Conservation (phyloP, 2,797 vertebrate species). For the Sebastes goodei region DNA sequence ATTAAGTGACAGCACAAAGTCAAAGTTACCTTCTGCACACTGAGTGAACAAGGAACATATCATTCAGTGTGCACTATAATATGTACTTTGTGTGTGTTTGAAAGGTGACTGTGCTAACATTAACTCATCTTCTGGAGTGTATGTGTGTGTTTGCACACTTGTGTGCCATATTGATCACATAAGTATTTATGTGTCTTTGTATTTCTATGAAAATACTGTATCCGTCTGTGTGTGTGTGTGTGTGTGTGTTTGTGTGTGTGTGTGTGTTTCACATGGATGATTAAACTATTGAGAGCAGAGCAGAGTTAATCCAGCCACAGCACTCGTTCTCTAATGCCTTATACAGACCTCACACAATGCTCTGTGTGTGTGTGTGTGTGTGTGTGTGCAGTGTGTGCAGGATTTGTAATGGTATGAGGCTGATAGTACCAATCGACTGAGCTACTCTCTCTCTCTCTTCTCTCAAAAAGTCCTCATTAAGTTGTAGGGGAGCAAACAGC, state of each 20-base stretch:
- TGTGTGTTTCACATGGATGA: constrained; percentile 14
- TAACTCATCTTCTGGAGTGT: neutral
- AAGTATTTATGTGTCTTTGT: neutral
- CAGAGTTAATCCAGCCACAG: constrained; percentile 36
- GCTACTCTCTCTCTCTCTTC: neutral
- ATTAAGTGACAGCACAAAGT: neutral
- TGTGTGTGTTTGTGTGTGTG: neutral
- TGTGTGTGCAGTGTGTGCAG: neutral
- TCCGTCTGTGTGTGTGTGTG: neutral
- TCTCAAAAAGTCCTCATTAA: neutral
- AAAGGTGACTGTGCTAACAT: too few relatives aligned
- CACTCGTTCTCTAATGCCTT: neutral
- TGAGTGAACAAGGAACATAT: neutral
- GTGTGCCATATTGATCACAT: neutral
- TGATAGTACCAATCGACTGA: neutral
- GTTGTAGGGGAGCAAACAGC: neutral
- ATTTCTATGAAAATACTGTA: neutral
- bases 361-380: neutral
- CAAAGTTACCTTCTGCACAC: neutral
- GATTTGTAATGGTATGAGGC: neutral
- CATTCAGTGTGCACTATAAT: neutral
- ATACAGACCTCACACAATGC: constrained; percentile 29
- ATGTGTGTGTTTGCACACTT: neutral
- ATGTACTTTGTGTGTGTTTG: too few relatives aligned
- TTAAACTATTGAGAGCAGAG: constrained; percentile 51